Conservation (phyloP, 2,797 vertebrate genomes). For the Pangasius krempfi region DNA sequence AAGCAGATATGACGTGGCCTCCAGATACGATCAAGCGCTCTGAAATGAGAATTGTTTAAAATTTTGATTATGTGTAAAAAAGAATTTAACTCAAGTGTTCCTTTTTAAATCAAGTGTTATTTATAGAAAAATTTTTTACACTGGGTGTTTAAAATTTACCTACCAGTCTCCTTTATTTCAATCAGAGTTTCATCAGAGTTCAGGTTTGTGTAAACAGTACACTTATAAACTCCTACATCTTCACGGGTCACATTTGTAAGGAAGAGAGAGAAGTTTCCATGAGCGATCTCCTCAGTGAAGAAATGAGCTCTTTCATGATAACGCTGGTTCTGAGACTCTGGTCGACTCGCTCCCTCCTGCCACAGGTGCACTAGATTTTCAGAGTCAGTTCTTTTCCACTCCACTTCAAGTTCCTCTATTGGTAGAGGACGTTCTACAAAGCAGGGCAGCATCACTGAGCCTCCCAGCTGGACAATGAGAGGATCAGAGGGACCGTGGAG, state of each 20-base stretch:
- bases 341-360: constrained; percentile 16
- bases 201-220: constrained; percentile 2
- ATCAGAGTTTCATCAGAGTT: constrained; percentile 7
- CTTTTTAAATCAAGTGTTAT: neutral
- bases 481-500: neutral
- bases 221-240: constrained; percentile 44
- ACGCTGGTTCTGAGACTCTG: constrained; percentile 17
- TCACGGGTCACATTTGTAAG: constrained; percentile 27
- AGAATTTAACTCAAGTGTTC: neutral
- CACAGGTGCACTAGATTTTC: constrained; percentile 27
- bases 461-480: neutral
- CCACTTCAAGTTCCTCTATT: constrained; percentile 36
- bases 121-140: neutral
- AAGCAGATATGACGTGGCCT: neutral
- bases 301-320: constrained; percentile 40
- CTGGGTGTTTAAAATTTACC: neutral
- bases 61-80: neutral
- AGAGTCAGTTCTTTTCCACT: constrained; percentile 39
- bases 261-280: constrained; percentile 47
- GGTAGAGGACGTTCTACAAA: constrained; percentile 15
- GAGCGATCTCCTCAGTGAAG: constrained; percentile 21
- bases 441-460: constrained; percentile 33
- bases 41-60: constrained; percentile 5
- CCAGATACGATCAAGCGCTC: constrained; percentile 4
- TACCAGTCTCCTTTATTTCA: constrained; percentile 38